Evolutionary conservation across 2,113 vertebrate species (phyloP).

Genomic region (Pavo muticus): DNA sequence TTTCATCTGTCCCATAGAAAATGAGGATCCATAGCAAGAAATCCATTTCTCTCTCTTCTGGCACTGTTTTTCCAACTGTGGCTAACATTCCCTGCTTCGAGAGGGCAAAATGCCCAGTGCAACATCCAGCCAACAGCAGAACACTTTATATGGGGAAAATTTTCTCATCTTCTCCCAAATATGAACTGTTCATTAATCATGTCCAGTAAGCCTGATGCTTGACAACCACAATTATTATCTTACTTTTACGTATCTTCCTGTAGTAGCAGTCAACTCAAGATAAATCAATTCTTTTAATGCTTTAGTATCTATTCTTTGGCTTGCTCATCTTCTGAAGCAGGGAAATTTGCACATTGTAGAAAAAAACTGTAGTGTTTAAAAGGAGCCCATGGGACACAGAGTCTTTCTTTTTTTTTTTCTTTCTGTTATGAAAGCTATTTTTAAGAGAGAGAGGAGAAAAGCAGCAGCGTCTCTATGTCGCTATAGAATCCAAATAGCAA

Average conservation of each 20-base stretch:
- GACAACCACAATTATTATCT: background rate
- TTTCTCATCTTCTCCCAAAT: background rate
- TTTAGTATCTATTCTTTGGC: background rate
- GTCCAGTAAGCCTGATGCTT: background rate
- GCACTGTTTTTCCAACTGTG: background rate
- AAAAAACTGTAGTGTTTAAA: background rate
- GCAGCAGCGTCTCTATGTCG: background rate
- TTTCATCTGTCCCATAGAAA: background rate
- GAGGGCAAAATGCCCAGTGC: background rate
- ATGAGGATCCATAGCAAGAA: background rate
- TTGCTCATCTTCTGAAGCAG: background rate
- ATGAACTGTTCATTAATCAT: background rate
- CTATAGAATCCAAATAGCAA: background rate
- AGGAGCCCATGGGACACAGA: rapidly evolving
- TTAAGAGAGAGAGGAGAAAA: background rate
- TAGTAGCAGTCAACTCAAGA: background rate
- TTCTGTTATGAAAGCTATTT: background rate
- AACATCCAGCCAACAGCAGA: background rate
- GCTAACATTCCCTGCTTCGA: background rate
- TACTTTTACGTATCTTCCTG: background rate
- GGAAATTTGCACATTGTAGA: background rate
- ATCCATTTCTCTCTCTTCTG: background rate
- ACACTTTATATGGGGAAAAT: background rate
- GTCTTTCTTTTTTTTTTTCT: background rate
- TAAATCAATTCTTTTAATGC: background rate